Base-by-base conservation (phyloP, 2,888 invertebrate genomes). In the Chouioia cunea region DNA sequence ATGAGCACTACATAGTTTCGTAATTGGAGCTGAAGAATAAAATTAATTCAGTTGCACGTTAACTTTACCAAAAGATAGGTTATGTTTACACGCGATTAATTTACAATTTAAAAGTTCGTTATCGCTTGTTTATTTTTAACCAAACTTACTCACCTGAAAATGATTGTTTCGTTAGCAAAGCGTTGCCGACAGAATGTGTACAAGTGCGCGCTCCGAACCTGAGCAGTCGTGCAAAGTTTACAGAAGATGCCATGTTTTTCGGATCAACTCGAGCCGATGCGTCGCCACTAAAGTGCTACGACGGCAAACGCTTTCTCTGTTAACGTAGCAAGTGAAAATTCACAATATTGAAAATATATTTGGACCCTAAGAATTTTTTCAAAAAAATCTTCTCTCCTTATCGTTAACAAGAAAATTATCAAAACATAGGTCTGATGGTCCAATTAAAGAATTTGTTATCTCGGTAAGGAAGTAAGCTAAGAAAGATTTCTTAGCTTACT, bases 181-280 rank as follows among this genome's bases (percentile, higher is more conserved):
- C 43, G 2, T 77, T 63, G 10, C 66, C 65, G 58, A 77, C 57
- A 47, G 70, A 78, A 66, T 74, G 79, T 23, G 79, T 53, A 73
- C 77, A 80, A 58, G 76, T 76, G 67, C 68, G 78, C 12, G 76
- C 75, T 15, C 75, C 75, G n/a, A 73, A 65, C 66, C 75, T 74
- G 43, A 81, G 73, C 46, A 79, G 20, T 27, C 75, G 79, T n/a
- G 79, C 75, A 27, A 80, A 78, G 44, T 75, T 75, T 48, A 75
- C 47, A 12, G 82, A 56, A 16, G 77, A 78, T 70, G 80, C 79
- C 82, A 83, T 82, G 60, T 50, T 70, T 47, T 67, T 43, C 20
- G 59, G 44, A 65, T 59, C 59, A 46, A 47, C 22, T 27, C 27
- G 27, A 6, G 3, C 6, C 27, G 27, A n/a, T n/a, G n/a, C n/a